These are phyloP conservation scores for Paracentrotus lividus DNA, from an alignment of 53 echinoderm and acorn worm species.

Conservation along the genomic window DNA sequence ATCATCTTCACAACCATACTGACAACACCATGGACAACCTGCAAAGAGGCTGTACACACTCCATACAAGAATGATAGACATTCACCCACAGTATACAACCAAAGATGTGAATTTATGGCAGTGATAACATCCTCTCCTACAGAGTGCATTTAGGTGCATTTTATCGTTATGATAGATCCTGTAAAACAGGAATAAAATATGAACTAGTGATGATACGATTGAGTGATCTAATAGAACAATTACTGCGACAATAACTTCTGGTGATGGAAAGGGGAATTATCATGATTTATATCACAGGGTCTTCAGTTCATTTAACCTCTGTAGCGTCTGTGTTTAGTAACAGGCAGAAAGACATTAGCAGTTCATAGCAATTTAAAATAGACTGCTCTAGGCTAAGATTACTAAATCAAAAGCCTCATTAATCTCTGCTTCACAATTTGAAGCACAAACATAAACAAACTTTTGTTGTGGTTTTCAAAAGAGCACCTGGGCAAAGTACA, in stretches of 20 bases:
- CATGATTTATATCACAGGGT: not conserved
- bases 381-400: not conserved
- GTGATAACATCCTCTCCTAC: not conserved
- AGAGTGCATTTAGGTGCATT: not conserved
- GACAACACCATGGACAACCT: not conserved
- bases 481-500: not conserved
- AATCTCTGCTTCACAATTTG: slow-evolving; percentile 1
- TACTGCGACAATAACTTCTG: slow-evolving; percentile 13
- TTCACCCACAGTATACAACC: not conserved
- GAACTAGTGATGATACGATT: slow-evolving; percentile 22
- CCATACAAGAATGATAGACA: not conserved
- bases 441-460: not conserved
- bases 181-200: slow-evolving; percentile 41
- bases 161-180: not conserved
- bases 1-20: not conserved
- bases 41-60: not conserved
- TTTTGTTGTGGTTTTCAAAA: not conserved
- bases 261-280: slow-evolving; percentile 12
- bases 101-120: not conserved
- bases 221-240: slow-evolving; percentile 47
- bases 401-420: not conserved
- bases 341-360: no score
- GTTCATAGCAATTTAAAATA: no score
- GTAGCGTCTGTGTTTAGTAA: no score
- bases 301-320: not conserved